These are phyloP conservation scores for Columba livia DNA, from an alignment of 2,113 vertebrate genomes.

Conservation along the genomic window DNA sequence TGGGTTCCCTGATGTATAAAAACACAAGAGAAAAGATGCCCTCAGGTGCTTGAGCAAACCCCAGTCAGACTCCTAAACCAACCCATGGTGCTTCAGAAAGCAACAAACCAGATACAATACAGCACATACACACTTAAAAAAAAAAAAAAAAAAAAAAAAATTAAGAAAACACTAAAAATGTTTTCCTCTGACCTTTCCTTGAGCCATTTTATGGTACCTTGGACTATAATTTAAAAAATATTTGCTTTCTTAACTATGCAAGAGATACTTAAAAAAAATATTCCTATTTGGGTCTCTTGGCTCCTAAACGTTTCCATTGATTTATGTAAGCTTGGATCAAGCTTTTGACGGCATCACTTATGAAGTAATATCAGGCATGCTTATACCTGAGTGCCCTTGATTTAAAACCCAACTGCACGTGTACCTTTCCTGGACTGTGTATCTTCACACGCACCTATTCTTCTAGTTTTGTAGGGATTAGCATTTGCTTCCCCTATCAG, in stretches of 20 bases:
- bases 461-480: background rate
- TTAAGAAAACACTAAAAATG: background rate
- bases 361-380: background rate
- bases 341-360: background rate
- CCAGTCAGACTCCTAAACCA: background rate
- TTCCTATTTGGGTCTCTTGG: accelerated
- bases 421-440: background rate
- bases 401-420: background rate
- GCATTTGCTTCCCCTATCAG: background rate
- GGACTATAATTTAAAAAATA: background rate
- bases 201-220: background rate
- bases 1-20: background rate
- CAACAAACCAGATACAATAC: background rate
- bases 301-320: background rate
- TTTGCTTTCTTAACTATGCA: background rate
- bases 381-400: background rate
- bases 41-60: background rate
- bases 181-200: background rate
- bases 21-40: background rate
- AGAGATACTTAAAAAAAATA: background rate
- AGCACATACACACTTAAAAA: no score
- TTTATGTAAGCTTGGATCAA: background rate
- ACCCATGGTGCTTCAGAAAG: background rate
- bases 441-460: background rate
- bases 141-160: no score